Base-by-base conservation (phyloP, 2,888 invertebrate species). In the Agrotis puta region DNA sequence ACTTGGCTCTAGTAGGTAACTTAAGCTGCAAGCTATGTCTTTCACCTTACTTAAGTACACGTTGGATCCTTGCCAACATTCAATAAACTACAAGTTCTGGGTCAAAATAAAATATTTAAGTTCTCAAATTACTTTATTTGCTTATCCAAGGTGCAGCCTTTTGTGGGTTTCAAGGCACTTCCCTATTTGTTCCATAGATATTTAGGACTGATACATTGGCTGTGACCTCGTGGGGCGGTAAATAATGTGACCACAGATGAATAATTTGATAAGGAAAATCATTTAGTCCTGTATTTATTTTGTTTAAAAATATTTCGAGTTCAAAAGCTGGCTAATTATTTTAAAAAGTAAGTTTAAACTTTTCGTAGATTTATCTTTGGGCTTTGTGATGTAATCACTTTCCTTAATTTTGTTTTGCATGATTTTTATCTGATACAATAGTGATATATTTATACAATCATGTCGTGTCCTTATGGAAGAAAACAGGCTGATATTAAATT, bases 161-260 rank as follows among this genome's bases (percentile, higher is more conserved):
- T 66, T 76, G 61, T 54, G 59, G 61, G 11, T 9, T 20, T 68
- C 82, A 83, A 82, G 82, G 83, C 56, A 67, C 57, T 82, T 83
- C 82, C 82, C 77, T 77, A 56, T 80, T 72, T 72, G 62, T 56
- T 80, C 39, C 71, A 77, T 74, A 83, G 74, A 75, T 72, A 80
- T 82, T 80, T 82, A 83, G 83, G 72, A 70, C 68, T 70, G 74
- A 70, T 72, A 77, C 54, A 65, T 48, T 13, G 27, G 27, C 50
- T 24, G 18, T 47, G 72, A 53, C 83, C 83, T 80, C 56, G 68
- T 47, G 66, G 65, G 56, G 50, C 45, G 18, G 71, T 74, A 68
- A 74, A 70, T 77, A 50, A 77, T 70, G 64, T 64, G 65, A 59
- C 18, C 51, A 18, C 45, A 61, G 61, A 39, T 56, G 56, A 13